Evolutionary conservation across 2,888 invertebrate genomes (phyloP).

Genomic region (Chymomyza caudatula): DNA sequence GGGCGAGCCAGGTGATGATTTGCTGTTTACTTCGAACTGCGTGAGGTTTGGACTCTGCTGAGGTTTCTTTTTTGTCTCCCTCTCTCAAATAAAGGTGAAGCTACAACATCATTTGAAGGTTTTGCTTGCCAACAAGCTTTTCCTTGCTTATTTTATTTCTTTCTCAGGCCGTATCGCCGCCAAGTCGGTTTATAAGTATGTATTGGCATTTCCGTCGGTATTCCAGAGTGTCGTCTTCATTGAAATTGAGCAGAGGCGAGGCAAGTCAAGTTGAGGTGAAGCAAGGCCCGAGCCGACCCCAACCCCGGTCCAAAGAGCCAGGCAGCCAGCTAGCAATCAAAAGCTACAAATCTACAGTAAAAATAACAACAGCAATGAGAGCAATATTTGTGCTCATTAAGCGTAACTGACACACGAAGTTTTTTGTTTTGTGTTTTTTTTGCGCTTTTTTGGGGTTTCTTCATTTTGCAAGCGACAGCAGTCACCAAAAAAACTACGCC

Average conservation of each 20-base stretch:
- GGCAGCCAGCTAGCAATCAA: conserved; percentile 50
- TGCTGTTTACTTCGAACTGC: conserved; percentile 42
- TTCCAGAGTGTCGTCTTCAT: conserved; percentile 47
- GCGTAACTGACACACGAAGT: conserved; percentile 76
- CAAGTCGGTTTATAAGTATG: conserved; percentile 11
- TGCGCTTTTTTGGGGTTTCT: conserved; percentile 61
- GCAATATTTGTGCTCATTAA: conserved; percentile 75
- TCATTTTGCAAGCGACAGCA: conserved; percentile 60
- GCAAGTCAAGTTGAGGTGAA: conserved; percentile 8
- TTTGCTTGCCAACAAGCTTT: conserved; percentile 34
- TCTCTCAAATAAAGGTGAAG: conserved; percentile 31
- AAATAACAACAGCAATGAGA: conserved; percentile 59
- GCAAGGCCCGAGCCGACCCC: conserved; percentile 6
- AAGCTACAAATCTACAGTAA: conserved; percentile 63
- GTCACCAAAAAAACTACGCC: conserved; percentile 2
- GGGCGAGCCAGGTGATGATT: conserved; percentile 54
- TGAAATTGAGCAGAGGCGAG: conserved; percentile 53
- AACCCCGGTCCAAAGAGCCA: conserved; percentile 15
- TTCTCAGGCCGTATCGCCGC: conserved; percentile 33
- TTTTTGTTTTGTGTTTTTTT: conserved; percentile 37
- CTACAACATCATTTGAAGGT: conserved; percentile 24
- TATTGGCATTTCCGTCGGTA: conserved; percentile 66
- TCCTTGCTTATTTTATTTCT: conserved; percentile 24
- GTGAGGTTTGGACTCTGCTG: conserved; percentile 5
- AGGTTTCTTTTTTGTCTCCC: background rate